Percentiles rank a stretch among this genome's conserved stretches.
phyloP scores from a whole-genome alignment of 2,888 invertebrate genomes.

The Lithosia quadra region DNA sequence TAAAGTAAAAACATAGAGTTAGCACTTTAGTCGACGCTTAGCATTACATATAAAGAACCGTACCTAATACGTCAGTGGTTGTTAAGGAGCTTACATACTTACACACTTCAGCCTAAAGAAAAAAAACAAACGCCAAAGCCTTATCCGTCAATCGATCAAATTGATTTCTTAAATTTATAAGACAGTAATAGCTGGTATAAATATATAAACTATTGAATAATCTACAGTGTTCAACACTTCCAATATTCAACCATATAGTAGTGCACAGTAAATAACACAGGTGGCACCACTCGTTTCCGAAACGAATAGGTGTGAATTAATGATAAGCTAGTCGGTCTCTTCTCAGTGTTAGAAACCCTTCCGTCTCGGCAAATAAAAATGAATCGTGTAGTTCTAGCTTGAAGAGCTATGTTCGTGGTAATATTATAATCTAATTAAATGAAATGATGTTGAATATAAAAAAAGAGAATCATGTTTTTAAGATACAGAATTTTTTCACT shows the following conservation, averaged over 20 bases:
- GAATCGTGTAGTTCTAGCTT: constrained; percentile 19
- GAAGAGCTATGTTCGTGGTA: constrained; percentile 1
- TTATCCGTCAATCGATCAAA: too few species aligned
- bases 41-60: too few species aligned
- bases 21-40: too few species aligned
- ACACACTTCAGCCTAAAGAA: too few species aligned
- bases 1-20: too few species aligned
- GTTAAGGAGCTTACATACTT: too few species aligned
- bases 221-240: neutral
- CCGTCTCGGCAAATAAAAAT: constrained; percentile 21
- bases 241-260: neutral
- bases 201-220: neutral
- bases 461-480: neutral
- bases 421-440: constrained; percentile 1
- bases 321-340: constrained; percentile 18
- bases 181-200: too few species aligned
- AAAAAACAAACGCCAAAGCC: too few species aligned
- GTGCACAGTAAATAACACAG: constrained; percentile 18
- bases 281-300: constrained; percentile 17
- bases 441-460: neutral
- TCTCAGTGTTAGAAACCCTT: constrained; percentile 2
- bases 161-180: too few species aligned
- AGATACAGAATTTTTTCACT: neutral
- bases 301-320: constrained; percentile 25
- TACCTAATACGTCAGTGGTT: too few species aligned